These are phyloP conservation scores for Frieseomelitta varia DNA, from an alignment of 1,140 invertebrate species.

Conservation along the genomic window DNA sequence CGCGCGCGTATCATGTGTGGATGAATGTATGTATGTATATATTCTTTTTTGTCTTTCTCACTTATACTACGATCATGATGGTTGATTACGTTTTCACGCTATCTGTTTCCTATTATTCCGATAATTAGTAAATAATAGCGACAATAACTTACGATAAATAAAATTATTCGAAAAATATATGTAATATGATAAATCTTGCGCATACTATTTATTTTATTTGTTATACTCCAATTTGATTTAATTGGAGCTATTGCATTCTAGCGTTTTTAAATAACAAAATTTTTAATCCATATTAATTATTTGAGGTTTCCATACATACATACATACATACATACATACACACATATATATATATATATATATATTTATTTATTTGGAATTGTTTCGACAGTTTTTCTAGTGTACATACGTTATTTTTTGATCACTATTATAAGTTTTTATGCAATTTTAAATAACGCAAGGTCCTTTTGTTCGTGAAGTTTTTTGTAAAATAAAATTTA, in stretches of 20 bases:
- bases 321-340: too few species aligned
- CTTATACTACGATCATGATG: conserved; percentile 16
- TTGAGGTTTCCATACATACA: too few species aligned
- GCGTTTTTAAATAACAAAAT: background rate
- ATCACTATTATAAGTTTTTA: background rate
- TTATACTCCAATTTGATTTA: background rate
- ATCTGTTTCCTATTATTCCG: conserved; percentile 34
- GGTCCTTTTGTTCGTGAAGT: background rate
- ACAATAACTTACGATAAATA: background rate
- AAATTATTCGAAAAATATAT: background rate
- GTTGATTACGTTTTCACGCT: conserved; percentile 40
- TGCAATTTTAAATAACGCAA: background rate
- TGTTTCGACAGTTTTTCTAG: background rate
- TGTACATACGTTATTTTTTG: background rate
- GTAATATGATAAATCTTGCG: background rate
- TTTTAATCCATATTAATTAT: background rate
- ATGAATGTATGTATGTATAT: background rate
- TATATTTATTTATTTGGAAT: background rate
- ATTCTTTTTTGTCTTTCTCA: conserved; percentile 6
- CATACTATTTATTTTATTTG: background rate
- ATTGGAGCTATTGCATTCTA: background rate
- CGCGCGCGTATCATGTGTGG: too few species aligned
- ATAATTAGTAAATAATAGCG: conserved; percentile 40
- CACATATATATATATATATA: too few species aligned
- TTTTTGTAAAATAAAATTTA: conserved; percentile 18